Conservation (phyloP, 2,888 invertebrate genomes). For the Spisula subtruncata region DNA sequence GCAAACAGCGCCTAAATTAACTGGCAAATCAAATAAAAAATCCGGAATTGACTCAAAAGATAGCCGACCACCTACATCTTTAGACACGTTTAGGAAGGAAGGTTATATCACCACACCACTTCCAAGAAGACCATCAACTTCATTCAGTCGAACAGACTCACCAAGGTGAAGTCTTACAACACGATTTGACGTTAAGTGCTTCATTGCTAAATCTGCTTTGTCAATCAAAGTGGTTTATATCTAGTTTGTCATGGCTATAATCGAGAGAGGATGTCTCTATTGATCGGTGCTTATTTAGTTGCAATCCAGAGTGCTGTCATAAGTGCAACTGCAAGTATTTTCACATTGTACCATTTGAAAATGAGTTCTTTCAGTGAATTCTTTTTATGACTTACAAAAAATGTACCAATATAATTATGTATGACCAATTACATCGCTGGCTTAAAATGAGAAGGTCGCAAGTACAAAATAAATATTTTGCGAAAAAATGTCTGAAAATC, state of each 20-base stretch:
- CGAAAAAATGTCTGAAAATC: no score
- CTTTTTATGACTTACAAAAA: no score
- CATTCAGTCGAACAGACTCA: constrained; percentile 16
- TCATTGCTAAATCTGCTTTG: not conserved
- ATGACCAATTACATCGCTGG: no score
- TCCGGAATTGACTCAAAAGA: not conserved
- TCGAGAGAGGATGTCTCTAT: not conserved
- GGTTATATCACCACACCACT: constrained; percentile 37
- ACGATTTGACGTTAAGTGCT: not conserved
- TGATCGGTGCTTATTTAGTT: not conserved
- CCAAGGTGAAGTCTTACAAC: constrained; percentile 4
- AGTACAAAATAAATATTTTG: no score
- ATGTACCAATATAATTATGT: no score
- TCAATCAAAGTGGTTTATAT: not conserved
- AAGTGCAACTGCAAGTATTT: not conserved
- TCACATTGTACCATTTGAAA: not conserved
- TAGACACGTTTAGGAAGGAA: constrained; percentile 27
- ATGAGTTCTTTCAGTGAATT: no score
- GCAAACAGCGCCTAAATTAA: constrained; percentile 31
- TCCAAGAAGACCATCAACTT: constrained; percentile 32
- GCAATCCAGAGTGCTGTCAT: not conserved
- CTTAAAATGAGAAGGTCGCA: no score
- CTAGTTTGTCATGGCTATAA: not conserved
- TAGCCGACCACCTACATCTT: constrained; percentile 15
- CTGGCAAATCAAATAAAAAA: not conserved